phyloP scores from a whole-genome alignment of 1,140 invertebrate genomes.

The Bombus affinis region DNA sequence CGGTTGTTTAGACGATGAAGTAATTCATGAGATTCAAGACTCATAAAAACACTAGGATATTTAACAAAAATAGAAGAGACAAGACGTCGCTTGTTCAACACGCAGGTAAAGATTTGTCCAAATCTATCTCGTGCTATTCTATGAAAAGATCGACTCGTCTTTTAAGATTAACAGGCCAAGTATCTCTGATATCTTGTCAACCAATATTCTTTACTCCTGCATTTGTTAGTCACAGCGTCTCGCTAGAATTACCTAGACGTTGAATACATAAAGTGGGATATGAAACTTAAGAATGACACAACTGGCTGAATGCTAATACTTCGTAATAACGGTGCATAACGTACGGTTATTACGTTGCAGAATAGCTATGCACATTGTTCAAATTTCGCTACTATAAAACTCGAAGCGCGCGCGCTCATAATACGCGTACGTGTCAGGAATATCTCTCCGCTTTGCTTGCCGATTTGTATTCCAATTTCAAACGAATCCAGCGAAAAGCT shows the following conservation, averaged over 20 bases:
- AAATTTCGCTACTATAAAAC: constrained; percentile 52
- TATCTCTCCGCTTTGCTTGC: constrained; percentile 1
- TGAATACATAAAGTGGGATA: not conserved
- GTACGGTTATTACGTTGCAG: constrained; percentile 42
- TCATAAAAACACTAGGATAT: rapidly evolving
- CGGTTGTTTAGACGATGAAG: not conserved
- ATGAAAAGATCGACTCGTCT: no score
- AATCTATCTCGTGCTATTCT: no score
- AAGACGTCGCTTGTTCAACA: no score
- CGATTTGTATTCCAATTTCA: constrained; percentile 56
- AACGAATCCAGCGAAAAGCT: constrained; percentile 44
- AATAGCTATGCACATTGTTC: constrained; percentile 36
- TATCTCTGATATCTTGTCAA: not conserved
- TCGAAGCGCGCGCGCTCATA: constrained; percentile 9
- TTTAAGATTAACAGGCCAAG: not conserved
- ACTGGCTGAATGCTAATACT: constrained; percentile 45
- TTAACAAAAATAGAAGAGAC: not conserved
- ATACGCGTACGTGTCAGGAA: constrained; percentile 40
- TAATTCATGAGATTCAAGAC: not conserved
- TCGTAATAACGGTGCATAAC: constrained; percentile 35
- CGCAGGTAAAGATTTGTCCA: no score
- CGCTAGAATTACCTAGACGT: not conserved
- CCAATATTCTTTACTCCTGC: no score
- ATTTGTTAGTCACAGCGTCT: not conserved
- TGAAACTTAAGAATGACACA: constrained; percentile 32